phyloP scores from a whole-genome alignment of 2,888 invertebrate species.

The Entomobrya multifasciata region DNA sequence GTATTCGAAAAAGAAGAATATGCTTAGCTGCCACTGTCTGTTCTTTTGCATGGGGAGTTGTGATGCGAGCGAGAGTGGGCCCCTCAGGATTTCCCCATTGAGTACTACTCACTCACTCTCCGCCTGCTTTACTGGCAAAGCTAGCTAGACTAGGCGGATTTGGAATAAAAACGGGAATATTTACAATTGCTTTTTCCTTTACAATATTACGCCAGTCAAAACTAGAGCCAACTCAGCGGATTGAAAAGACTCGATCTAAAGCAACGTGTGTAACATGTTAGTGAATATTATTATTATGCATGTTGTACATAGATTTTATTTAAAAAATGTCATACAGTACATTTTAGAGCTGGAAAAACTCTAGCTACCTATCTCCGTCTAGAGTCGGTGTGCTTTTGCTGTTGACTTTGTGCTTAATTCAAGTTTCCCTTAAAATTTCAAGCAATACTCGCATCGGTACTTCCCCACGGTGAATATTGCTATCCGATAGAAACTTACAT shows the following conservation, averaged over 20 bases:
- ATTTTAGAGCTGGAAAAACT: too few species aligned
- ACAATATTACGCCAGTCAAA: slow-evolving; percentile 9
- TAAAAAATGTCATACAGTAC: background rate
- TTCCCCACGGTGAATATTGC: background rate
- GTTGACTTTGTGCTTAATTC: slow-evolving; percentile 24
- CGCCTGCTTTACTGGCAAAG: background rate
- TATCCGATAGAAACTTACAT: background rate
- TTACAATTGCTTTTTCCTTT: slow-evolving; percentile 40
- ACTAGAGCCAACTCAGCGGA: slow-evolving; percentile 3
- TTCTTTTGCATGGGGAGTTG: slow-evolving; percentile 2
- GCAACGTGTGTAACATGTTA: background rate
- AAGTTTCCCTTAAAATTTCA: background rate
- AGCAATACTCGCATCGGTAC: background rate
- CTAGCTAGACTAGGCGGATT: slow-evolving; percentile 19
- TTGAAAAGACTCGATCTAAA: background rate
- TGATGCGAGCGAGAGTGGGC: slow-evolving; percentile 30
- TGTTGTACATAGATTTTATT: background rate
- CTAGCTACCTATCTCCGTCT: too few species aligned
- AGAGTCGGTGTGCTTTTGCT: slow-evolving; percentile 9
- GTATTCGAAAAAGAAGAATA: slow-evolving; percentile 11
- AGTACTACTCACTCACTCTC: slow-evolving; percentile 1
- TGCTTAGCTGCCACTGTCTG: background rate
- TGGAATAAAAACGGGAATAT: slow-evolving; percentile 45
- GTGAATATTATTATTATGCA: background rate
- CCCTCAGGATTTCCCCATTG: slow-evolving; percentile 63